A percentile compares a stretch with the other conserved stretches of the same genome.
Conservation (phyloP, 1,140 invertebrate species). For the Venustaconcha ellipsiformis region DNA sequence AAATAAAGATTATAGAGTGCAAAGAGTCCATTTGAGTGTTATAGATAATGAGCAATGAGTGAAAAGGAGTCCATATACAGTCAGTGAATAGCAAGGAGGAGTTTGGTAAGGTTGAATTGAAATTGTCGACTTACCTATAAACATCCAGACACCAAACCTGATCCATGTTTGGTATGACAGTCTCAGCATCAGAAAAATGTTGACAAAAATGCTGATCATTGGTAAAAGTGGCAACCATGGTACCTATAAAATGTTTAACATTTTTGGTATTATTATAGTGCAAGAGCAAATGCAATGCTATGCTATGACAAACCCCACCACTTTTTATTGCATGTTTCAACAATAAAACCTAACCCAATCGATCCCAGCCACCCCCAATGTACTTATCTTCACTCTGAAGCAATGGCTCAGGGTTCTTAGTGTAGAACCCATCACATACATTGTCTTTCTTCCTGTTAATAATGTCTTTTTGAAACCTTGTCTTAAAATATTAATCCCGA, state of each 20-base stretch:
- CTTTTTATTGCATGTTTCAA: too few species aligned
- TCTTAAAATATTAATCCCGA: too few species aligned
- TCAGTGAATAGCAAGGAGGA: background rate
- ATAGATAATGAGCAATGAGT: background rate
- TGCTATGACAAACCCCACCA: too few species aligned
- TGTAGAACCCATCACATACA: too few species aligned
- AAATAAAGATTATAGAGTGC: background rate
- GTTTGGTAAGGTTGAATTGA: background rate
- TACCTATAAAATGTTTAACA: constrained; percentile 73
- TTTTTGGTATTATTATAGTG: constrained; percentile 26
- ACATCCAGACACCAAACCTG: constrained; percentile 68
- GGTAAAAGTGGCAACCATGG: constrained; percentile 87
- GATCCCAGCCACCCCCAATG: too few species aligned
- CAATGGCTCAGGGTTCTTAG: too few species aligned
- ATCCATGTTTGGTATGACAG: constrained; percentile 85
- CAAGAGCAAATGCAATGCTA: too few species aligned
- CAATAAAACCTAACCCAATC: too few species aligned
- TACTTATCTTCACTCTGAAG: too few species aligned
- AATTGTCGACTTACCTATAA: constrained; percentile 36
- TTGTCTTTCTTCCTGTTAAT: too few species aligned
- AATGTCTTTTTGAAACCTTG: too few species aligned
- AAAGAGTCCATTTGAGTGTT: background rate
- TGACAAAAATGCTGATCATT: constrained; percentile 84
- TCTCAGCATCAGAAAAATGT: constrained; percentile 89
- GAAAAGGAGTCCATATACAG: background rate